Conservation (phyloP, 2,888 invertebrate genomes). For the Cheilosia vernalis region DNA sequence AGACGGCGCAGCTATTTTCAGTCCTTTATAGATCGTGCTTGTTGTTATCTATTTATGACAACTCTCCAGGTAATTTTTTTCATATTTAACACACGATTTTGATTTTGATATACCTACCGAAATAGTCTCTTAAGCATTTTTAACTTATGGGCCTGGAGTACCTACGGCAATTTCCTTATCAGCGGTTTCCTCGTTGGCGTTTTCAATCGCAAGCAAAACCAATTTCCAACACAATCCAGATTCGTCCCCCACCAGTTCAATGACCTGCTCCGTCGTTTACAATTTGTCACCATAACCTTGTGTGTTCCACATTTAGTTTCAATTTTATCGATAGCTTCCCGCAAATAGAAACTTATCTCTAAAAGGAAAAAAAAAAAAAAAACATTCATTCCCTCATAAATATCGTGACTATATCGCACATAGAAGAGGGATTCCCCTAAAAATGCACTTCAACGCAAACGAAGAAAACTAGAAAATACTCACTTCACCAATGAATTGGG, state of each 20-base stretch:
- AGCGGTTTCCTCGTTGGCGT: no score
- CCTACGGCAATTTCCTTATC: no score
- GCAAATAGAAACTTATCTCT: slow-evolving; percentile 12
- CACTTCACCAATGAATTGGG: slow-evolving; percentile 51
- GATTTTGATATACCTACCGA: no score
- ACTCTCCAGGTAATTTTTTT: no score
- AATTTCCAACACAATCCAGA: no score
- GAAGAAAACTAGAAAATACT: slow-evolving; percentile 6
- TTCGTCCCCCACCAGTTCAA: slow-evolving; percentile 35
- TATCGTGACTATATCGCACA: slow-evolving; percentile 49
- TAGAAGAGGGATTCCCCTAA: slow-evolving; percentile 60
- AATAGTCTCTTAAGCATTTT: no score
- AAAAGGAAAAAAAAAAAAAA: not conserved
- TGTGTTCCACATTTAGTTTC: slow-evolving; percentile 64
- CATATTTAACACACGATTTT: no score
- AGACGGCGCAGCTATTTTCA: no score
- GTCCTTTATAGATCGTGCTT: no score
- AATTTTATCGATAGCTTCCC: slow-evolving; percentile 54
- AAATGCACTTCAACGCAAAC: slow-evolving; percentile 15
- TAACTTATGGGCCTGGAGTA: no score
- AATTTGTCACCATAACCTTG: slow-evolving; percentile 68
- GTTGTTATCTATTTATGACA: no score
- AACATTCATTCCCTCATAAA: slow-evolving; percentile 40
- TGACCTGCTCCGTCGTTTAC: slow-evolving; percentile 48
- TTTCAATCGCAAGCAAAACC: no score